A percentile compares a stretch with the other conserved stretches of the same genome.
Evolutionary conservation across 2,797 vertebrate genomes (phyloP).

Genomic region (Myripristis murdjan): DNA sequence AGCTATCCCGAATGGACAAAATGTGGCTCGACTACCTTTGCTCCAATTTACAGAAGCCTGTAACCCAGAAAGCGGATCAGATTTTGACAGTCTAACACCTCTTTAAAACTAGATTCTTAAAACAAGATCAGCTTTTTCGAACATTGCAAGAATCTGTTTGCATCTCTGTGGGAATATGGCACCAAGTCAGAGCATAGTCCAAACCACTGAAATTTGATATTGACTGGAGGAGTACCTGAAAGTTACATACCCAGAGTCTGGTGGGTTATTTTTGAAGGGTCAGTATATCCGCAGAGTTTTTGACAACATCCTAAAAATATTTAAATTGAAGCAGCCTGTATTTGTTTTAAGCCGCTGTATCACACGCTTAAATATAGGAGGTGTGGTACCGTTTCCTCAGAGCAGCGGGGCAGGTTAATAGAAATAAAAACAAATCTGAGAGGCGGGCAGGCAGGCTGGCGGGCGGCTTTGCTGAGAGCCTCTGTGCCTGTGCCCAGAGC

Average conservation of each 20-base stretch:
- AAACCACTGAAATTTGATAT: not conserved
- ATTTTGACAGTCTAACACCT: not conserved
- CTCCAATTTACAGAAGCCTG: not conserved
- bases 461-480: constrained; percentile 38
- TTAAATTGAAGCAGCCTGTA: not conserved
- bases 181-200: not conserved
- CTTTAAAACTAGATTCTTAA: not conserved
- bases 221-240: not conserved
- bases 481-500: constrained; percentile 40
- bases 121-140: not conserved
- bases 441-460: constrained; percentile 30
- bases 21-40: not conserved
- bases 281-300: not conserved
- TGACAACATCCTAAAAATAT: not conserved
- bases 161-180: not conserved
- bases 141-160: not conserved
- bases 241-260: not conserved
- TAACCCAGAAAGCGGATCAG: not conserved
- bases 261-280: not conserved
- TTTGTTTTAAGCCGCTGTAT: not conserved
- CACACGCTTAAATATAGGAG: constrained; percentile 8
- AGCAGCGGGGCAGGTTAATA: constrained; percentile 31
- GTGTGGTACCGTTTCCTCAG: constrained; percentile 32
- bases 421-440: constrained; percentile 62
- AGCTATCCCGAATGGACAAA: not conserved